Base-by-base conservation (phyloP, 1,140 invertebrate species). In the Pentalonia nigronervosa region DNA sequence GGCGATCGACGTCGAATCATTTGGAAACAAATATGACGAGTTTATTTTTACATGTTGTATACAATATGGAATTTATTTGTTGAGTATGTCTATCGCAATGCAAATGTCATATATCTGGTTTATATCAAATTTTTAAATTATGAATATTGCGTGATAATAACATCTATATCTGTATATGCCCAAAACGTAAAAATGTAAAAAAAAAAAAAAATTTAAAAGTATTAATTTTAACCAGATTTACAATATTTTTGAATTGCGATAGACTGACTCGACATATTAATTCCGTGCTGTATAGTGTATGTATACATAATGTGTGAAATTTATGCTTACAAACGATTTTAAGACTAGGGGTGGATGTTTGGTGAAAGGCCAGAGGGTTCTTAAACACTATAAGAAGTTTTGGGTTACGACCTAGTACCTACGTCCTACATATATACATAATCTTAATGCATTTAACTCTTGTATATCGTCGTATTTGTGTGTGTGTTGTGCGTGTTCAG, bases 401-500 rank as follows among this genome's bases (percentile, higher is more conserved):
- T 76, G 60, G 11, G 60, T 76, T 76, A 76, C 60, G 60, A n/a
- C n/a, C n/a, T n/a, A n/a, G n/a, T 76, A 76, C 8, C 1, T 76
- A 76, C 30, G 6, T 53, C 9, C 6, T 76, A 76, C 60, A 17
- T 76, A n/a, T 67, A n/a, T 34, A 76, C n/a, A 76, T 76, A 67
- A 67, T 76, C 11, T 76, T 17, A n/a, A 76, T 76, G 60, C 60
- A 76, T 4, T 76, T 76, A 76, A 34, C 60, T 34, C 14, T 20
- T 88, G 17, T 50, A 50, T 3, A 87, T 90, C 14, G n/a, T 60
- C 34, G 8, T 30, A 23, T 36, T 25, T 34, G 34, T 89, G 41
- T 50, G 21, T 89, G 48, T 90, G 53, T 90, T 89, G 48, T 90
- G 89, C 60, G 56, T 93, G 91, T 86, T 83, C 91, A 93, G 91